Base-by-base conservation (phyloP, 1,140 invertebrate genomes). In the Trypoxylus dichotomus region DNA sequence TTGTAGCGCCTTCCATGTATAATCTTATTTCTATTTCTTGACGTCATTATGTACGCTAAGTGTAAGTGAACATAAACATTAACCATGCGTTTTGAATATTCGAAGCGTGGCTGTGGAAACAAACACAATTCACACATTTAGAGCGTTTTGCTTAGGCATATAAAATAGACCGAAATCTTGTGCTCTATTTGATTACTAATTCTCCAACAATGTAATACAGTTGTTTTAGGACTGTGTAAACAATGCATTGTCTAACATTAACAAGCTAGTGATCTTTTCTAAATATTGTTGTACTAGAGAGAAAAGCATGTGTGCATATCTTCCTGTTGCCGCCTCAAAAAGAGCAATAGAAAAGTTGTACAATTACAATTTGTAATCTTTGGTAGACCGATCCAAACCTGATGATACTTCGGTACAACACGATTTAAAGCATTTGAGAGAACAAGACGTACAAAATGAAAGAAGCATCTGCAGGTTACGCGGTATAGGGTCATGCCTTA, bases 51-150 rank as follows among this genome's bases (percentile, higher is more conserved):
- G 60, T 29, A 24, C 24, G 24, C 27, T 29, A 25, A 29, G 24
- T 27, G 60, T 29, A 68, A 68, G 24, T 29, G 60, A 68, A 27
- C 21, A 68, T 68, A 68, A 68, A 68, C 60, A 68, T 68, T 68
- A 68, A 24, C 60, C 19, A 68, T 68, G 60, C 21, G 60, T 68
- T 68, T 68, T 15, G 21, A 24, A 68, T 68, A 27, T 29, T 27
- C 60, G 27, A 68, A 11, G 60, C 13, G 21, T 63, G 10, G 19
- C 21, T 68, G 13, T 29, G 11, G 21, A 24, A 68, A 68, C 21
- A 68, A 68, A 68, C 21, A 68, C 21, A 68, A 24, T 68, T 68
- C 60, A 24, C 11, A 10, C 13, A 68, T 68, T 68, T 58, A 21
- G 7, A 8, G 47, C 21, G 21, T 58, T 19, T n/a, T 29, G 60